Conservation (phyloP, 2,888 invertebrate genomes). For the Germaria angustata region DNA sequence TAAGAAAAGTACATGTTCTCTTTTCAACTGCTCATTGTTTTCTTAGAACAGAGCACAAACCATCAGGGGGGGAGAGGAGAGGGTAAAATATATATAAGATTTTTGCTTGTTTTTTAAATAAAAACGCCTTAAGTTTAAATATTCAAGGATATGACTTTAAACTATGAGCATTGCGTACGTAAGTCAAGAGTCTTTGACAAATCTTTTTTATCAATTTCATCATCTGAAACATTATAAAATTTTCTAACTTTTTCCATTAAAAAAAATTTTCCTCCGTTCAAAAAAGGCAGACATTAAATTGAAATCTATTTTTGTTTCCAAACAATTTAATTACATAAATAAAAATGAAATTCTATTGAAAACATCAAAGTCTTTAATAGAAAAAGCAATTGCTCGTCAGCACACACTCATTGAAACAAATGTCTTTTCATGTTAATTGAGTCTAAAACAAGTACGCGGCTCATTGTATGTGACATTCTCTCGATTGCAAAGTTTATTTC, state of each 20-base stretch:
- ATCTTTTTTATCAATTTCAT: too few relatives aligned
- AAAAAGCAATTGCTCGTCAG: not conserved
- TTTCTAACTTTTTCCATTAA: not conserved
- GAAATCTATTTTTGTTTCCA: constrained; percentile 39
- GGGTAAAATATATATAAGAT: too few relatives aligned
- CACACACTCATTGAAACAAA: not conserved
- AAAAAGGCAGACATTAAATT: not conserved
- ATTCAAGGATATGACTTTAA: too few relatives aligned
- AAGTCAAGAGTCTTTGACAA: too few relatives aligned
- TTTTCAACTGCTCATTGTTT: too few relatives aligned
- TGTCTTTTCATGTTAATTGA: constrained; percentile 59
- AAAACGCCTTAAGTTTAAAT: too few relatives aligned
- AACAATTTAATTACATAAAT: constrained; percentile 62
- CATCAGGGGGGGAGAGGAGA: too few relatives aligned
- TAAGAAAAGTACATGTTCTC: too few relatives aligned
- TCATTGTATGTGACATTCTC: constrained; percentile 56
- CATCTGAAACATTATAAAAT: too few relatives aligned
- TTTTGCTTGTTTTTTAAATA: too few relatives aligned
- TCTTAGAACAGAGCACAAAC: too few relatives aligned
- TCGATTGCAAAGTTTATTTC: constrained; percentile 62
- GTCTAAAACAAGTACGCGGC: constrained; percentile 55
- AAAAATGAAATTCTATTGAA: constrained; percentile 45
- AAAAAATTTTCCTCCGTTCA: not conserved
- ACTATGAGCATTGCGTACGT: too few relatives aligned
- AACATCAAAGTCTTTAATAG: constrained; percentile 45